Base-by-base conservation (phyloP, 2,888 invertebrate genomes). In the Xylota segnis region DNA sequence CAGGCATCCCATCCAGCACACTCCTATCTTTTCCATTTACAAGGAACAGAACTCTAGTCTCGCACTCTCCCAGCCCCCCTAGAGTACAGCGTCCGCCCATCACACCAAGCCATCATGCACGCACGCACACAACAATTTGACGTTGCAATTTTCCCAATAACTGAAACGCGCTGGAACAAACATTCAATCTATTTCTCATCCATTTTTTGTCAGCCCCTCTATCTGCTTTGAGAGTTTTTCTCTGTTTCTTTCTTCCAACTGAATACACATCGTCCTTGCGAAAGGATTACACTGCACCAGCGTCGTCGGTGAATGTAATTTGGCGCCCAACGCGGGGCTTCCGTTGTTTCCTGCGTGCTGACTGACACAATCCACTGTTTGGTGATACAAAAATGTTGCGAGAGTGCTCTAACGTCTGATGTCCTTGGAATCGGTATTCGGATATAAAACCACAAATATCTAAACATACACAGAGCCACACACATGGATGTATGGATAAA, bases 121-220 rank as follows among this genome's bases (percentile, higher is more conserved):
- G 65, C 83, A 70, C 68, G 70, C 83, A 83, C 61, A 74, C 72
- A 68, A 68, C 79, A 79, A 65, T 79, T 79, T 84, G 74, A 75
- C 79, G 63, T 84, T 75, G 59, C 83, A 79, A 79, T 83, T 79
- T 74, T 68, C 32, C 63, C 74, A 84, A 79, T 84, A 84, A 79
- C 74, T 52, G 58, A 58, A 75, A 70, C 50, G 37, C 79, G 58
- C 50, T 32, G 3, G 37, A 52, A 74, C 84, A 81, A 70, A 81
- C 83, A 79, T 79, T 65, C 75, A 84, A 81, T 76, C 81, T 59
- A 81, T 79, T 65, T 65, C 59, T 9, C 65, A 45, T 78, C 56
- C 65, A 16, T 54, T 63, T 54, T 65, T 76, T 18, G 56, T 68
- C 77, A 58, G 37, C 37, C 56, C 45, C 10, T 9, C 32, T 12